phyloP scores from a whole-genome alignment of 2,888 invertebrate genomes.

The Galerucella nymphaeae region DNA sequence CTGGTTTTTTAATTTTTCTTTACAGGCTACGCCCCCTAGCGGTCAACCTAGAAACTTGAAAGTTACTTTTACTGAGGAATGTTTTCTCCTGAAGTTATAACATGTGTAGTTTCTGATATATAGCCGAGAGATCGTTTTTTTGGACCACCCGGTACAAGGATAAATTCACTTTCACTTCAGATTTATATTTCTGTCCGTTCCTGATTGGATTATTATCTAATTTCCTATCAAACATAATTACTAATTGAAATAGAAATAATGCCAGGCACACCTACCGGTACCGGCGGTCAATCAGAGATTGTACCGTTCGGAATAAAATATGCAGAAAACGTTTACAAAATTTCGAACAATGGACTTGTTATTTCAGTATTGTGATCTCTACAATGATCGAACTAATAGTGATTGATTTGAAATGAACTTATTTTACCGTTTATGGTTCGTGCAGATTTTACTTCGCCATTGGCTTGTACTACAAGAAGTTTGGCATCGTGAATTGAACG shows the following conservation, averaged over 20 bases:
- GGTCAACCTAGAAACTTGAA: no score
- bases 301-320: neutral
- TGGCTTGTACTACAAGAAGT: neutral
- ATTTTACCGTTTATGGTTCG: conserved; percentile 7
- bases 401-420: conserved; percentile 6
- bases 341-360: conserved; percentile 22
- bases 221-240: conserved; percentile 33
- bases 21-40: no score
- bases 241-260: conserved; percentile 40
- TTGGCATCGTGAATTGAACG: neutral
- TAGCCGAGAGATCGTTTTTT: no score
- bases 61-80: no score
- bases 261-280: conserved; percentile 22
- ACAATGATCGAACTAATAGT: neutral
- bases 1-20: no score
- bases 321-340: conserved; percentile 19
- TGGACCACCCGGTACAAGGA: no score
- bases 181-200: neutral
- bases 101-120: no score
- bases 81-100: no score
- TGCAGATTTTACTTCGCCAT: conserved; percentile 15
- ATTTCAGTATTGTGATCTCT: conserved; percentile 17
- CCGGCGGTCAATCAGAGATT: conserved; percentile 12
- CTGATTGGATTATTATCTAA: conserved; percentile 33
- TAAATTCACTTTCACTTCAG: neutral